Percentiles rank a stretch among this genome's conserved stretches.
Evolutionary conservation across 2,797 vertebrate species (phyloP).

Genomic region (Pangasius sanitwongsei): DNA sequence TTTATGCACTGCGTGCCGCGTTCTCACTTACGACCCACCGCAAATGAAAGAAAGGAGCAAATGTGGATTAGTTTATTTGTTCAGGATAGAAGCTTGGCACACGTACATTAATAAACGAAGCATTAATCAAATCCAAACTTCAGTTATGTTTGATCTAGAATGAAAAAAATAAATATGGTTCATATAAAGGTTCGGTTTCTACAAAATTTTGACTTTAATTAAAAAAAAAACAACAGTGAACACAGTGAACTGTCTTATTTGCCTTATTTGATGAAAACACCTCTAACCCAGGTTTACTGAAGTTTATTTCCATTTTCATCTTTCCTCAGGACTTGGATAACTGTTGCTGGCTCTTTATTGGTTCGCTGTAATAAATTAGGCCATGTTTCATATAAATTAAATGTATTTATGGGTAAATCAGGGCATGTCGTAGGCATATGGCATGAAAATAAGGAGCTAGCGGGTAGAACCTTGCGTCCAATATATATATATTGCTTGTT

Average conservation of each 20-base stretch:
- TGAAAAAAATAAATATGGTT: background rate
- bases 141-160: background rate
- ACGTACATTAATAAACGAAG: background rate
- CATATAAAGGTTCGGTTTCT: background rate
- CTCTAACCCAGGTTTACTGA: background rate
- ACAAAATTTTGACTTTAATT: background rate
- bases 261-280: no score
- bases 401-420: no score
- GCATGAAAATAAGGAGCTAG: no score
- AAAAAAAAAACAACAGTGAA: background rate
- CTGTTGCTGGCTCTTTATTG: background rate
- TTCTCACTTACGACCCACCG: background rate
- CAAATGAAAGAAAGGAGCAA: background rate
- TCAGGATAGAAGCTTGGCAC: background rate
- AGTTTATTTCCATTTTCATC: background rate
- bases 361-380: no score
- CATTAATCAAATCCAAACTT: background rate
- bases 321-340: background rate
- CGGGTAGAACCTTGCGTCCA: no score
- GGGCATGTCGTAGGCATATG: no score
- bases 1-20: no score
- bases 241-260: no score
- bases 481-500: no score
- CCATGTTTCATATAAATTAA: no score
- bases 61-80: background rate